Conservation (phyloP, 2,113 vertebrate species). For the Tiliqua scincoides region DNA sequence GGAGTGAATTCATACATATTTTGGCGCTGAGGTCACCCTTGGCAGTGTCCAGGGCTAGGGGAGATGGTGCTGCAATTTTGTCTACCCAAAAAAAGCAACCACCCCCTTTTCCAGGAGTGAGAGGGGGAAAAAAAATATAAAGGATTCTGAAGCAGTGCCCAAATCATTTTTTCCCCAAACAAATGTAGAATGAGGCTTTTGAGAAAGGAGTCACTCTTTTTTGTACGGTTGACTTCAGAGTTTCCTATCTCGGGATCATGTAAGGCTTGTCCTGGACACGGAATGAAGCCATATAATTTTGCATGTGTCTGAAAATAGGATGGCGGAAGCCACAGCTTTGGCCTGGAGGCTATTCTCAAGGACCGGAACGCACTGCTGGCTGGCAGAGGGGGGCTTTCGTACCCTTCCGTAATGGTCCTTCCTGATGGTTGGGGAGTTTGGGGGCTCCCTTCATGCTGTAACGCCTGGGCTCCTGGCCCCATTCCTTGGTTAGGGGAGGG, state of each 20-base stretch:
- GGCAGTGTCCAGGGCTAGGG: not conserved
- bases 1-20: constrained; percentile 32
- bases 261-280: not conserved
- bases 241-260: accelerated
- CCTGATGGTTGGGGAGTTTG: no score
- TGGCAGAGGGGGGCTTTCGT: not conserved
- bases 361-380: not conserved
- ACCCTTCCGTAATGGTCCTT: no score
- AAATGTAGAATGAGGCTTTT: constrained; percentile 40
- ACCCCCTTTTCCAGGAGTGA: constrained; percentile 22
- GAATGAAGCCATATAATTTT: not conserved
- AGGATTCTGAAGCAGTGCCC: constrained; percentile 41
- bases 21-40: constrained; percentile 61
- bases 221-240: accelerated
- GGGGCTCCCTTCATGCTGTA: no score
- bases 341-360: not conserved
- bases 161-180: constrained; percentile 16
- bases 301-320: not conserved
- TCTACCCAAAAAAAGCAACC: constrained; percentile 4
- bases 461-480: no score
- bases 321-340: accelerated
- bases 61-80: constrained; percentile 59
- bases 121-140: constrained; percentile 21
- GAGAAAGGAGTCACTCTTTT: constrained; percentile 43
- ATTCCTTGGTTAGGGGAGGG: no score